Base-by-base conservation (phyloP, 2,888 invertebrate species). In the Nomada flava region DNA sequence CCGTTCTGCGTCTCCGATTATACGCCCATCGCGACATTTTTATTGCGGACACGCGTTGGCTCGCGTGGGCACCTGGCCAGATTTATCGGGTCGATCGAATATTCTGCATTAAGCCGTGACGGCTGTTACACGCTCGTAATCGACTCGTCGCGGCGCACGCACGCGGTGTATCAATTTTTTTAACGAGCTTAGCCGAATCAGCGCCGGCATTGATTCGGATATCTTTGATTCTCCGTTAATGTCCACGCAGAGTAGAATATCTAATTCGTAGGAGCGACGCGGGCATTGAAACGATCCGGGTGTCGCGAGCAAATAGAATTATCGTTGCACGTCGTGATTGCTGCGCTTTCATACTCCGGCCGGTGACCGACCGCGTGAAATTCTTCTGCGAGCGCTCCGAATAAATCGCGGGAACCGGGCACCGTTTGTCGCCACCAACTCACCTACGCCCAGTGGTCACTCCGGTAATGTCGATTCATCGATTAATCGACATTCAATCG, bases 31-130 rank as follows among this genome's bases (percentile, higher is more conserved):
- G 50, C 47, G 42, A 67, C 62, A 55, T 63, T 76, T 75, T 78
- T 68, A 75, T 75, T 60, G 67, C 36, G 55, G 55, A 62, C 74
- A 47, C 77, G 76, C 62, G 36, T 67, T 52, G 10, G n/a, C 23
- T 10, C 20, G 23, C 76, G 69, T 64, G n/a, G 79, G 79, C 79
- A 71, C 15, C n/a, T 62, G 52, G 76, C 70, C 68, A 78, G 70
- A 75, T 78, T 76, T 78, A 76, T 74, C 79, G 47, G 70, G 42
- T 79, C 79, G 60, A 81, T 69, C 71, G 69, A 47, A 36, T 60
- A 53, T 62, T 42, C 42, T 53, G 57, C 75, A 44, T 64, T 76
- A 47, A 52, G 55, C 15, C 1, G 47, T 69, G 73, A 81, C 68
- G 47, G 59, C 44, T 9, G 52, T 55, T 36, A 67, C 53, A 26